A percentile compares a stretch with the other conserved stretches of the same genome.
phyloP scores from a whole-genome alignment of 2,888 invertebrate species.

The Venustoraphidia nigricollis region DNA sequence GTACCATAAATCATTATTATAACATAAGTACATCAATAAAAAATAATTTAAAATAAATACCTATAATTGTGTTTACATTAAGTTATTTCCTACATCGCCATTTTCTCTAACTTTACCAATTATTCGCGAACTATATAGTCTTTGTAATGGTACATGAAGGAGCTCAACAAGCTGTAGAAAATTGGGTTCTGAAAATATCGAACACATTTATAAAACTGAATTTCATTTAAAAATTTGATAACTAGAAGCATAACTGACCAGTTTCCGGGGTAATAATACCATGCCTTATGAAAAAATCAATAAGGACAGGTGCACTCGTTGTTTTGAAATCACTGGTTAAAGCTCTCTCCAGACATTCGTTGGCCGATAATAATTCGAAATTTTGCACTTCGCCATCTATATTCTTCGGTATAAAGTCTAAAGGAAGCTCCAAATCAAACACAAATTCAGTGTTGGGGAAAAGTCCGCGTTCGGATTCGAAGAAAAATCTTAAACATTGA shows the following conservation, averaged over 20 bases:
- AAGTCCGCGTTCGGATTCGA: slow-evolving; percentile 82
- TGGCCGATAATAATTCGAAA: slow-evolving; percentile 73
- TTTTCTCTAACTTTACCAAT: slow-evolving; percentile 26
- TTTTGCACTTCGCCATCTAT: slow-evolving; percentile 89
- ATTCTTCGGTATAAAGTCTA: slow-evolving; percentile 81
- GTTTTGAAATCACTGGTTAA: slow-evolving; percentile 80
- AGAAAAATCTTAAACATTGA: slow-evolving; percentile 53
- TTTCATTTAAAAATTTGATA: neutral
- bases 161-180: slow-evolving; percentile 73
- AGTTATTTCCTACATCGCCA: slow-evolving; percentile 12
- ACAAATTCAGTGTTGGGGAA: slow-evolving; percentile 92
- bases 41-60: neutral
- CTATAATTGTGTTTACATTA: neutral
- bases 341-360: slow-evolving; percentile 68
- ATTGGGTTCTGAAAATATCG: slow-evolving; percentile 54
- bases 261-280: slow-evolving; percentile 80
- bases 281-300: slow-evolving; percentile 86
- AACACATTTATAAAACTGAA: too few species aligned
- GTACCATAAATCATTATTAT: neutral
- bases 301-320: slow-evolving; percentile 78
- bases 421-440: slow-evolving; percentile 80
- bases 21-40: neutral
- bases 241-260: slow-evolving; percentile 35
- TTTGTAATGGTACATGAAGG: slow-evolving; percentile 75
- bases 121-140: slow-evolving; percentile 51